Evolutionary conservation across 2,797 vertebrate species (phyloP), one percentile per base, ranked within the genome.

Genomic region (Cyprinella venusta): DNA sequence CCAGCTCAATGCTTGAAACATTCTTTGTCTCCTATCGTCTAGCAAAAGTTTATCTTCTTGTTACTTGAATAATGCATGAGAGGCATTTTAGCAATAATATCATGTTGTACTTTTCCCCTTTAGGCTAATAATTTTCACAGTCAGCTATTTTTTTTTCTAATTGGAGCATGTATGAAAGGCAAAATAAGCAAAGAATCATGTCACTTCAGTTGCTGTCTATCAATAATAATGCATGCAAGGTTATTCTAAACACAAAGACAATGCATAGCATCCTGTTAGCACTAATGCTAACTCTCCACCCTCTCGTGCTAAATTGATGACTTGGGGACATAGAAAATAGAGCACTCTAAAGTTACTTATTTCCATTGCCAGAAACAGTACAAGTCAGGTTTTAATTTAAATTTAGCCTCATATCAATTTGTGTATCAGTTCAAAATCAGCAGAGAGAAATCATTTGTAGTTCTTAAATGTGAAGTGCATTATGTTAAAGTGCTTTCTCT

Each of bases 21-120:
- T 65, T 65, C 52, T 83, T 84, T 19, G 48, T 69, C 81, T 67
- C 65, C 45, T 42, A 50, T 76, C 13, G 75, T 85, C 76, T 82
- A 71, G 67, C 40, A 74, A 56, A 84, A 83, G 67, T 70, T 85
- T 88, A 71, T 87, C 77, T 84, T 87, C 77, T 84, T 89, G 85
- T 92, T 82, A 75, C 86, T 84, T 83, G 61, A 72, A 81, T 88
- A 89, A 90, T 92, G 91, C 92, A 92, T 90, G 91, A 91, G 85
- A 90, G 88, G 87, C 88, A 89, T 88, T 82, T 84, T 85, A 93
- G 93, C 92, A 94, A 94, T 94, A 94, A 93, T 86, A 65, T 88
- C 87, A 89, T 84, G 65, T 83, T 85, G 81, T 86, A 87, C 13
- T 40, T 70, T 70, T n/a, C 68, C 38, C 80, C 38, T 26, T 48